Conservation (phyloP, 1,140 invertebrate species). For the Brachystomella parvula region DNA sequence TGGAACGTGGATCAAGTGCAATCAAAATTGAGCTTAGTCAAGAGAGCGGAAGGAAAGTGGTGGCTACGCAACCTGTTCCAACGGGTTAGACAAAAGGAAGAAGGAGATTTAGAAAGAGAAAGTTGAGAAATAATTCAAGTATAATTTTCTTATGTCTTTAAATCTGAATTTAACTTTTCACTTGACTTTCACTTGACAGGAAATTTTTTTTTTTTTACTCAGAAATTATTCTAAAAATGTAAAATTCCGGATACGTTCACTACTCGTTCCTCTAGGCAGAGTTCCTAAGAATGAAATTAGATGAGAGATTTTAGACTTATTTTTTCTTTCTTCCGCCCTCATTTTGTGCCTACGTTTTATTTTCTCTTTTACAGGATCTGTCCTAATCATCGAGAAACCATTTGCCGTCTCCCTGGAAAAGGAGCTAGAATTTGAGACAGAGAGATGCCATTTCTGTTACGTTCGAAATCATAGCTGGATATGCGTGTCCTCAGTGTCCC, state of each 20-base stretch:
- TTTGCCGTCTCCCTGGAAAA: constrained; percentile 20
- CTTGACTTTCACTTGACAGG: too few species aligned
- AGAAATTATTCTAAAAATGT: too few species aligned
- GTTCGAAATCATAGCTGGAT: constrained; percentile 9
- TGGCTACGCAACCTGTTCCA: constrained; percentile 12
- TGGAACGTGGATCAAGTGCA: too few species aligned
- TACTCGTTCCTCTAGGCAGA: too few species aligned
- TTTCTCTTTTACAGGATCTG: constrained; percentile 15
- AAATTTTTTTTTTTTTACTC: too few species aligned
- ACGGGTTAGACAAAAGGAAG: too few species aligned
- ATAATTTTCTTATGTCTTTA: too few species aligned
- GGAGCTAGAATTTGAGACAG: constrained; percentile 16
- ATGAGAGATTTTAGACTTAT: background rate
- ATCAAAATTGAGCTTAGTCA: constrained; percentile 13
- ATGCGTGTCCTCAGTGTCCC: constrained; percentile 26
- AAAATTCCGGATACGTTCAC: too few species aligned
- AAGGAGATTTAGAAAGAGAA: too few species aligned
- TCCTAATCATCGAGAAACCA: constrained; percentile 26
- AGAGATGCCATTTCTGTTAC: constrained; percentile 26
- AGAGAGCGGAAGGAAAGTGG: constrained; percentile 18
- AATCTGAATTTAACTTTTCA: too few species aligned
- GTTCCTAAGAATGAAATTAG: too few species aligned
- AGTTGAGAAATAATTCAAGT: too few species aligned
- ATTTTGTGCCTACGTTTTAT: background rate
- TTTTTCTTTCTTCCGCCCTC: background rate